These are phyloP conservation scores for Diadema setosum DNA, from an alignment of 35 echinoderm and acorn worm species.

Conservation along the genomic window DNA sequence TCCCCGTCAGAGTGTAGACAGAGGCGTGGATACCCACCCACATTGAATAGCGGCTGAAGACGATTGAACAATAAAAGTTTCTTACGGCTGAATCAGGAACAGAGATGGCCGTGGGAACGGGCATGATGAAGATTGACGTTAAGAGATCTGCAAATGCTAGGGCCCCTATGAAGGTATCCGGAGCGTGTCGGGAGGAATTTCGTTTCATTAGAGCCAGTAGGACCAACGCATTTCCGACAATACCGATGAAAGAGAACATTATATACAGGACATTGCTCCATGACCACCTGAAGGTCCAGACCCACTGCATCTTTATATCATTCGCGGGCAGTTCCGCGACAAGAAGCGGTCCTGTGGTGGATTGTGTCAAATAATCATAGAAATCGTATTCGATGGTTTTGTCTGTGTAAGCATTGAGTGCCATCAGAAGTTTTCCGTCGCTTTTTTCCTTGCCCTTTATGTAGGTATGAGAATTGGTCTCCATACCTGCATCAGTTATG, in stretches of 20 bases:
- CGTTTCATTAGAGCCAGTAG: constrained; percentile 21
- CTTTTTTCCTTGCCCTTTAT: too few species aligned
- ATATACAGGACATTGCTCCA: constrained; percentile 24
- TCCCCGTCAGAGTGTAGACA: constrained; percentile 38
- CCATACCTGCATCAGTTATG: too few species aligned
- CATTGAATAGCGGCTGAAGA: constrained; percentile 17
- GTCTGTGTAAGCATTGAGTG: too few species aligned
- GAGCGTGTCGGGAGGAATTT: background rate
- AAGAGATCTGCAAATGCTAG: constrained; percentile 57
- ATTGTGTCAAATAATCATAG: too few species aligned
- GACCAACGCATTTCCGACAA: constrained; percentile 50
- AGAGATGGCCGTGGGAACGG: background rate
- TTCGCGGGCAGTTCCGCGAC: too few species aligned
- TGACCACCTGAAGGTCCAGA: constrained; percentile 46
- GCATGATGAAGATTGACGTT: constrained; percentile 49
- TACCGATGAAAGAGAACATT: constrained; percentile 39
- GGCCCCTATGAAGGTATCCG: constrained; percentile 52
- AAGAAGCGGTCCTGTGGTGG: too few species aligned
- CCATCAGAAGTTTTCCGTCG: too few species aligned
- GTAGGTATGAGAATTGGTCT: too few species aligned
- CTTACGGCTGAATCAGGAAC: background rate
- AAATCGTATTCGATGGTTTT: too few species aligned
- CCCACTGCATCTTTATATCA: too few species aligned
- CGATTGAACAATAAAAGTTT: constrained; percentile 54
- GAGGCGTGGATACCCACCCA: constrained; percentile 50